Evolutionary conservation across 2,113 vertebrate genomes (phyloP).

Genomic region (Edolisoma coerulescens): DNA sequence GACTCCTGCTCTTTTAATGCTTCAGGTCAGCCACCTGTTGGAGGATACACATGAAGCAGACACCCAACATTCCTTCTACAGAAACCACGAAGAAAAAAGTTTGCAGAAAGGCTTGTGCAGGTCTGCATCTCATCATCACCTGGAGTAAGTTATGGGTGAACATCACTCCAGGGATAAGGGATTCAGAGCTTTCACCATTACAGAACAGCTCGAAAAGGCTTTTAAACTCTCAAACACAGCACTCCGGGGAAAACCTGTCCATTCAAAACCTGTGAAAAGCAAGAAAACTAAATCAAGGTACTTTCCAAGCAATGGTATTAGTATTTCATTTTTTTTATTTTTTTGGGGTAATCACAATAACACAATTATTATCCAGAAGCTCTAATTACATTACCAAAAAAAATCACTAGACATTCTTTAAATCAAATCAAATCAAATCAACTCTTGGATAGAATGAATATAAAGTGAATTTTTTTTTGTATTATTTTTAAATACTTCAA

Average conservation of each 20-base stretch:
- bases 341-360: not conserved
- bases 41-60: not conserved
- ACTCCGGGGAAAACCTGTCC: not conserved
- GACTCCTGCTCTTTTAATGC: not conserved
- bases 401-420: not conserved
- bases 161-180: not conserved
- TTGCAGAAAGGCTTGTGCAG: not conserved
- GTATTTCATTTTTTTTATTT: not conserved
- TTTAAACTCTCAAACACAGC: not conserved
- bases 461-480: not conserved
- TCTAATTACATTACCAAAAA: not conserved
- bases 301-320: not conserved
- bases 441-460: not conserved
- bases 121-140: accelerated
- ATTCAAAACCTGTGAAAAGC: not conserved
- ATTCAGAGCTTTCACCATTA: not conserved
- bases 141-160: not conserved
- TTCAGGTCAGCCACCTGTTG: not conserved
- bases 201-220: not conserved
- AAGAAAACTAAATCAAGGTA: not conserved
- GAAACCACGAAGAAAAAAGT: not conserved
- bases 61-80: not conserved
- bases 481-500: not conserved
- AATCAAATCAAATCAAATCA: not conserved
- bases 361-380: not conserved